Evolutionary conservation across 2,113 vertebrate species (phyloP).

Genomic region (Melanerpes aurifrons): DNA sequence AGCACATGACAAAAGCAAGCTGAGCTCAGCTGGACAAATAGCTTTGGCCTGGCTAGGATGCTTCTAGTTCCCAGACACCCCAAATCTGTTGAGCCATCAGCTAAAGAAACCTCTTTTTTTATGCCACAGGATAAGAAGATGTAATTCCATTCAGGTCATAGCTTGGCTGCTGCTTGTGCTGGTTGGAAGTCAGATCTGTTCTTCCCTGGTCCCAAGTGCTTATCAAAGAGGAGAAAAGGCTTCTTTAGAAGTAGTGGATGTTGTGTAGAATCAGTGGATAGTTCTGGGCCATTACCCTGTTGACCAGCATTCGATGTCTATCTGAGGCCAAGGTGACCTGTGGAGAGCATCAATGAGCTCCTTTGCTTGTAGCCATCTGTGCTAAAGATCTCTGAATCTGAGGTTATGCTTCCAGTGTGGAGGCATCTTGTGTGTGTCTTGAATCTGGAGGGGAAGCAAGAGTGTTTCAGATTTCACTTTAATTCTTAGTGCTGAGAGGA

Average conservation of each 20-base stretch:
- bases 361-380: neutral
- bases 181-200: neutral
- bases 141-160: neutral
- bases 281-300: neutral
- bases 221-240: neutral
- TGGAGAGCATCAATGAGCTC: neutral
- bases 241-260: neutral
- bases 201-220: neutral
- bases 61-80: neutral
- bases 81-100: neutral
- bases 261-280: neutral
- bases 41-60: neutral
- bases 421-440: neutral
- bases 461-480: neutral
- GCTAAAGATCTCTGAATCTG: neutral
- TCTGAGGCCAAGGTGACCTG: neutral
- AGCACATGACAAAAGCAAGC: neutral
- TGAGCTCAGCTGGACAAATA: neutral
- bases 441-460: neutral
- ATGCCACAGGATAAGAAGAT: neutral
- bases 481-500: neutral
- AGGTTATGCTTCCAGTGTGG: neutral
- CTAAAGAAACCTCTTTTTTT: neutral
- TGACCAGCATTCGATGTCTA: rapidly evolving
- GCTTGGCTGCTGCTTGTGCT: neutral